Conservation (phyloP, 2,113 vertebrate species). For the Hypanus sabinus region DNA sequence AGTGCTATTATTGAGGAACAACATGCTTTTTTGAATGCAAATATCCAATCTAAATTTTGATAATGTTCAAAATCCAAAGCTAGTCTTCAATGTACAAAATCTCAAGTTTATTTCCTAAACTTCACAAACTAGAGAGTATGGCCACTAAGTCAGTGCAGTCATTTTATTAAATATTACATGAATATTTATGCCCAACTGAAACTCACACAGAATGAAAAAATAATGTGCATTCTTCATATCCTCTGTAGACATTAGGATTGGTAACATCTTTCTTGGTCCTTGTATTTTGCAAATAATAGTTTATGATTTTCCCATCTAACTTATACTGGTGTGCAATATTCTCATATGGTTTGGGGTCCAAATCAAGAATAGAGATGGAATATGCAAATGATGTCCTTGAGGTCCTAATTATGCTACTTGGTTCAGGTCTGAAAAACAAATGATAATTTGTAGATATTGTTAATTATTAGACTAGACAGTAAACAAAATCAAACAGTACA, state of each 20-base stretch:
- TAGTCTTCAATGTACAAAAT: background rate
- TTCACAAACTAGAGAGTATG: background rate
- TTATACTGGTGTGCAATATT: slow-evolving; percentile 81
- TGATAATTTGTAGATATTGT: background rate
- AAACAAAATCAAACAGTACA: background rate
- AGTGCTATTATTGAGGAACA: slow-evolving; percentile 8
- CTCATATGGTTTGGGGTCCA: slow-evolving; percentile 88
- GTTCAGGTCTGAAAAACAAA: slow-evolving; percentile 54
- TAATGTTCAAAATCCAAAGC: background rate
- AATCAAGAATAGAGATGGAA: slow-evolving; percentile 83
- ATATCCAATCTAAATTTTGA: background rate
- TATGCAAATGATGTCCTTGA: slow-evolving; percentile 71
- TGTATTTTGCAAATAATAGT: slow-evolving; percentile 72
- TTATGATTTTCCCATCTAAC: slow-evolving; percentile 83
- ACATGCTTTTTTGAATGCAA: background rate
- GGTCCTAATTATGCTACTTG: slow-evolving; percentile 59
- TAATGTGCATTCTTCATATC: slow-evolving; percentile 81
- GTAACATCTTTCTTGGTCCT: slow-evolving; percentile 58
- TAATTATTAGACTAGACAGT: background rate
- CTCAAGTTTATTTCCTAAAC: background rate
- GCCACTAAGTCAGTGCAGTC: background rate
- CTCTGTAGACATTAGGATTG: slow-evolving; percentile 58
- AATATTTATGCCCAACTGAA: background rate
- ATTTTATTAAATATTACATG: background rate
- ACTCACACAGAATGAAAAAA: slow-evolving; percentile 81